Percentiles rank a stretch among this genome's conserved stretches.
These are phyloP conservation scores for Hybos culiciformis DNA, from an alignment of 2,888 invertebrate genomes.

Conservation along the genomic window DNA sequence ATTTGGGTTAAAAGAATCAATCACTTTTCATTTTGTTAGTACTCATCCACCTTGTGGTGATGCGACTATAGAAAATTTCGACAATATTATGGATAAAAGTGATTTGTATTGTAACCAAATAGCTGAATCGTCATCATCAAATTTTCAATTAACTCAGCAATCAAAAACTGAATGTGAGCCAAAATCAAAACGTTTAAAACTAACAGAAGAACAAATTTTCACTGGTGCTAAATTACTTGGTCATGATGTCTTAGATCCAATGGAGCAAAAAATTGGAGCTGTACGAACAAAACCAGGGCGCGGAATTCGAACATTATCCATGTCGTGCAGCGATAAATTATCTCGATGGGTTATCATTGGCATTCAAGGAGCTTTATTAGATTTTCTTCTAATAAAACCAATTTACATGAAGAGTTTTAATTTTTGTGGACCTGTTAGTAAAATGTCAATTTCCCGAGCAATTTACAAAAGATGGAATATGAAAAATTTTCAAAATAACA, in stretches of 20 bases:
- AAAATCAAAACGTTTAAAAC: neutral
- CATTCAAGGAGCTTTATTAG: slow-evolving; percentile 68
- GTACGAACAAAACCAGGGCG: slow-evolving; percentile 82
- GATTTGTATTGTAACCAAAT: neutral
- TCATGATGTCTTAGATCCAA: slow-evolving; percentile 35
- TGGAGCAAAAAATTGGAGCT: slow-evolving; percentile 55
- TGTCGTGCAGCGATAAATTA: slow-evolving; percentile 91
- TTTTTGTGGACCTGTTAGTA: slow-evolving; percentile 52
- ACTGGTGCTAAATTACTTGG: slow-evolving; percentile 80
- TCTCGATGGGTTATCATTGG: slow-evolving; percentile 79
- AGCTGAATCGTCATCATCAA: neutral
- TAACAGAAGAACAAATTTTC: slow-evolving; percentile 17
- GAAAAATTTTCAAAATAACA: slow-evolving; percentile 9
- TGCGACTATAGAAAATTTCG: slow-evolving; percentile 53
- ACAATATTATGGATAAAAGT: neutral
- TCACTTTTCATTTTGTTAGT: slow-evolving; percentile 70
- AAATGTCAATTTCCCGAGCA: slow-evolving; percentile 43
- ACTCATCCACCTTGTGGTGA: slow-evolving; percentile 89
- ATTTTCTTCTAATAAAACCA: slow-evolving; percentile 48
- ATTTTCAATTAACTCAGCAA: too few species aligned
- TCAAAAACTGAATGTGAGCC: neutral
- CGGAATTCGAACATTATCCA: slow-evolving; percentile 74
- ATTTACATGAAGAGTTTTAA: slow-evolving; percentile 57
- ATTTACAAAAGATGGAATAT: slow-evolving; percentile 34
- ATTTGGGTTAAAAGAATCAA: slow-evolving; percentile 40